These are phyloP conservation scores for Achroia grisella DNA, from an alignment of 1,140 invertebrate genomes.

Conservation along the genomic window DNA sequence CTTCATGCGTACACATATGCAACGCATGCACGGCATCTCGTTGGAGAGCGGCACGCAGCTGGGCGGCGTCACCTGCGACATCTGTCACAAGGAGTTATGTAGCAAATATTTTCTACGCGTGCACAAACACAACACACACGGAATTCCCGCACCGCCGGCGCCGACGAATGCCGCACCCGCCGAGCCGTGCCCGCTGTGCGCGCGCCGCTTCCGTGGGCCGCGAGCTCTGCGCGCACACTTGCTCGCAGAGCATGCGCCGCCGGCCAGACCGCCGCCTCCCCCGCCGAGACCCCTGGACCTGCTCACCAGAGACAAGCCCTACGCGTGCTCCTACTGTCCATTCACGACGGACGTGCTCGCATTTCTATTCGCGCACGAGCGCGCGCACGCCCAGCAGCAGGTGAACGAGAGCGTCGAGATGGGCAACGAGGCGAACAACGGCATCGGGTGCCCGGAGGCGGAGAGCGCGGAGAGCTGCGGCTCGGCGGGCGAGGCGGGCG, in stretches of 20 bases:
- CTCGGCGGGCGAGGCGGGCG: conserved; percentile 32
- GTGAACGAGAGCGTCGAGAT: conserved; percentile 20
- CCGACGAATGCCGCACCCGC: conserved; percentile 70
- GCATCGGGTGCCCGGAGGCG: conserved; percentile 21
- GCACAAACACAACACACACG: conserved; percentile 98
- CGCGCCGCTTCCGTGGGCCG: conserved; percentile 88
- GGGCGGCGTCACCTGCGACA: conserved; percentile 95
- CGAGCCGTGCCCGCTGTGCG: conserved; percentile 88
- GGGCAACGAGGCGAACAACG: conserved; percentile 22
- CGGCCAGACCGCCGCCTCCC: conserved; percentile 75
- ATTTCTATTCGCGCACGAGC: conserved; percentile 92
- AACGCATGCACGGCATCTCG: conserved; percentile 98
- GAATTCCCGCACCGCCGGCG: conserved; percentile 80
- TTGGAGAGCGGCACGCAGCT: conserved; percentile 93
- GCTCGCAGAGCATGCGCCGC: conserved; percentile 84
- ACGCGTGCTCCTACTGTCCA: conserved; percentile 90
- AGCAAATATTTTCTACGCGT: conserved; percentile 98
- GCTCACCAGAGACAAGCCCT: conserved; percentile 77
- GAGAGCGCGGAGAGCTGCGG: conserved; percentile 35
- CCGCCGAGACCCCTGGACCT: conserved; percentile 67
- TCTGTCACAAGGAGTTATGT: conserved; percentile 97
- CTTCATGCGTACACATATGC: conserved; percentile 99
- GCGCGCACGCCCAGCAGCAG: conserved; percentile 79
- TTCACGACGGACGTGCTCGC: conserved; percentile 92
- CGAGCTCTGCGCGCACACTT: conserved; percentile 94